Percentiles rank a stretch among this genome's conserved stretches.
Conservation (phyloP, 2,113 vertebrate genomes). For the Myiagra hebetior region DNA sequence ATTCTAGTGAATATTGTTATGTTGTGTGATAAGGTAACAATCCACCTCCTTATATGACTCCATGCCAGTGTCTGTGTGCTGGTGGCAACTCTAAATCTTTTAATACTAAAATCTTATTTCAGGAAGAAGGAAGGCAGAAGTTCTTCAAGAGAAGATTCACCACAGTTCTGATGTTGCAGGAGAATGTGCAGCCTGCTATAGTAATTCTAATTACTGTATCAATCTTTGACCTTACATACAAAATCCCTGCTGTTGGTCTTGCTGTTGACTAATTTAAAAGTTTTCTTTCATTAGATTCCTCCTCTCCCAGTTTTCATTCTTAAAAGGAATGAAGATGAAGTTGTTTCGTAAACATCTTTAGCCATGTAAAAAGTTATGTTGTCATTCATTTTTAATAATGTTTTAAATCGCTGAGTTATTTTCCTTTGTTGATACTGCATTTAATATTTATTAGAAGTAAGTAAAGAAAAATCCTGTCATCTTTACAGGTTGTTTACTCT, state of each 20-base stretch:
- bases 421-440: neutral
- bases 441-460: neutral
- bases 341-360: neutral
- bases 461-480: neutral
- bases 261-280: neutral
- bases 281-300: neutral
- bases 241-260: neutral
- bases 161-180: neutral
- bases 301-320: neutral
- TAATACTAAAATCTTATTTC: neutral
- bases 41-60: neutral
- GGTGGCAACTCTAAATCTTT: neutral
- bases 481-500: neutral
- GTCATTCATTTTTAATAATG: neutral
- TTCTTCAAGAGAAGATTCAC: neutral
- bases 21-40: neutral
- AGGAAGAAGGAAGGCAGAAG: neutral
- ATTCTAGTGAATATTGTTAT: neutral
- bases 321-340: neutral
- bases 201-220: neutral
- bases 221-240: neutral
- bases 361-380: neutral
- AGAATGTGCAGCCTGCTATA: neutral
- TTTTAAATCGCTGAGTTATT: neutral
- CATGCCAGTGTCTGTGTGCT: neutral